Evolutionary conservation across 2,888 invertebrate species (phyloP), one percentile per base, ranked within the genome.

Genomic region (Chironomus riparius): DNA sequence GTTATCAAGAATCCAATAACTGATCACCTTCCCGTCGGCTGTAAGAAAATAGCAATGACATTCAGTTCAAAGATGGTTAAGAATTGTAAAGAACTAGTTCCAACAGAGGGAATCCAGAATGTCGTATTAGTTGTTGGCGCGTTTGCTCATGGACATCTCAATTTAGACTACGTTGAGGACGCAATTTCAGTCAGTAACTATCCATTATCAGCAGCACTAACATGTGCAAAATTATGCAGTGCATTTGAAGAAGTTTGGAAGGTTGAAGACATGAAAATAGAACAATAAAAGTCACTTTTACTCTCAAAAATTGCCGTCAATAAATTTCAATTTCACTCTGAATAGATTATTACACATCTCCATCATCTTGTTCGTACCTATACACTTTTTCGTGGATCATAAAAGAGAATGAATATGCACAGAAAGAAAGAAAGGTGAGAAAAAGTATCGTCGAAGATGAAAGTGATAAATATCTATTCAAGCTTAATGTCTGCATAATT

Each of bases 1-100:
- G 95, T 97, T 3, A 97, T 99, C 70, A 97, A 97, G 83, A 99
- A 99, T 85, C 99, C 99, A 0, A 87, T 99, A 0, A 92, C 92
- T 5, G 90, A 94, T 82, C 97, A 99, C 85, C 86, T 99, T 71
- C 99, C 99, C 0, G 94, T 95, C 18, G 98, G 98, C 24, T 94
- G 95, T 77, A 89, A 87, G 78, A 99, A 98, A 85, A 87, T 95
- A 75, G 90, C 91, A 0, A 96, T 94, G 87, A 97, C 97, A 7
- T 97, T 94, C 83, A 91, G 92, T 78, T 90, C 95, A 0, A 91
- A 91, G 79, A 87, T 91, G 78, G 84, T 88, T 0, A 80, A 84
- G 70, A 88, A 91, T 79, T 91, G 93, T 75, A 85, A 88, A 77
- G 93, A 95, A 62, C 82, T 98, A 48, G 94, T 95, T 7, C 94